Evolutionary conservation across 1,140 invertebrate species (phyloP).

Genomic region (Ceratosolen solmsi): DNA sequence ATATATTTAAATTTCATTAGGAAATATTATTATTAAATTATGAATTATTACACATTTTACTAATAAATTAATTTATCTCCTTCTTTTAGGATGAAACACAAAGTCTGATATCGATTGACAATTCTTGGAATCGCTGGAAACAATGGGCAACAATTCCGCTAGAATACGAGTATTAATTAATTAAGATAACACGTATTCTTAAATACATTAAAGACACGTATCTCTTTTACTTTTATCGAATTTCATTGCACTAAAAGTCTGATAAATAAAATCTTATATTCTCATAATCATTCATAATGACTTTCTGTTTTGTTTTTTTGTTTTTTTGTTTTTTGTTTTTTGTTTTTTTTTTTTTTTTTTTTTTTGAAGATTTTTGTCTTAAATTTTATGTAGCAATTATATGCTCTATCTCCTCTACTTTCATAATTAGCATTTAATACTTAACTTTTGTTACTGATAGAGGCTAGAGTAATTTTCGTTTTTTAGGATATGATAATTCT

Average conservation of each 20-base stretch:
- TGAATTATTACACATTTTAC: constrained; percentile 14
- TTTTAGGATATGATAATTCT: neutral
- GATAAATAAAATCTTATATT: constrained; percentile 44
- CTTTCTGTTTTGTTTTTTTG: too few species aligned
- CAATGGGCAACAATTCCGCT: constrained; percentile 55
- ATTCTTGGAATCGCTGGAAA: constrained; percentile 60
- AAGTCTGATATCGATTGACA: constrained; percentile 58
- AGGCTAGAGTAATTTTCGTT: constrained; percentile 6
- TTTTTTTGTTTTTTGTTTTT: neutral
- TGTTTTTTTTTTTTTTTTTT: too few species aligned
- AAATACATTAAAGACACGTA: constrained; percentile 24
- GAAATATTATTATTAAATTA: neutral
- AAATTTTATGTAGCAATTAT: neutral
- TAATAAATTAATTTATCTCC: constrained; percentile 57
- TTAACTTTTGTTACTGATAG: constrained; percentile 7
- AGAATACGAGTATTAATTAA: constrained; percentile 42
- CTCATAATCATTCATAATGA: constrained; percentile 21
- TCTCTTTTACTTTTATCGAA: constrained; percentile 26
- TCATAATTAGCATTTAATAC: neutral
- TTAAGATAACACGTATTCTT: neutral
- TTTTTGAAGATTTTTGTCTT: neutral
- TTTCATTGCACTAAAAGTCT: constrained; percentile 41
- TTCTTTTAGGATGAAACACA: constrained; percentile 60
- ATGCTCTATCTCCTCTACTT: neutral
- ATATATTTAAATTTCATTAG: neutral